Conservation (phyloP, 2,888 invertebrate species). For the Xestia ashworthii region DNA sequence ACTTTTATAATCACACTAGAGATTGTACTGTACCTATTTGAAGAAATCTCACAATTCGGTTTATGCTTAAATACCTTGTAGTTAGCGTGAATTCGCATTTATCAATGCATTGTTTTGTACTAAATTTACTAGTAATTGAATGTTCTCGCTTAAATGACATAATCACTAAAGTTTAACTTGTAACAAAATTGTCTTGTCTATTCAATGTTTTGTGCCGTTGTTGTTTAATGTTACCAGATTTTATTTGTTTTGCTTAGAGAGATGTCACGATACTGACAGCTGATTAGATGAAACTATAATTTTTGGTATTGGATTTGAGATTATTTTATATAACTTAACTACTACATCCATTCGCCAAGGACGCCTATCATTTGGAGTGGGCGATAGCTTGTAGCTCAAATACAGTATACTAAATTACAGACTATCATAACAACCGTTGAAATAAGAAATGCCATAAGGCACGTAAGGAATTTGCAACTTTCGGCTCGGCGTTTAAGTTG, state of each 20-base stretch:
- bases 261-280: neutral
- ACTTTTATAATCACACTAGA: conserved; percentile 57
- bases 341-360: neutral
- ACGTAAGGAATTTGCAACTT: neutral
- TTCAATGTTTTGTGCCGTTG: conserved; percentile 24
- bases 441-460: neutral
- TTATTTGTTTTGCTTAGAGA: conserved; percentile 10
- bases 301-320: neutral
- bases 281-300: neutral
- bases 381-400: conserved; percentile 14
- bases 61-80: conserved; percentile 49
- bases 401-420: conserved; percentile 4
- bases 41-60: conserved; percentile 53
- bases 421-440: neutral
- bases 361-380: neutral
- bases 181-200: conserved; percentile 16
- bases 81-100: conserved; percentile 26
- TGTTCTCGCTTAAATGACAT: conserved; percentile 33
- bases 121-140: conserved; percentile 31
- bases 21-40: conserved; percentile 53
- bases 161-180: conserved; percentile 25
- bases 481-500: neutral
- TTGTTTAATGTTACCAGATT: conserved; percentile 15
- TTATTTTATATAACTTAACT: neutral
- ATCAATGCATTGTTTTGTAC: conserved; percentile 41